These are phyloP conservation scores for Ichneumoninae sp. DNA, from an alignment of 2,888 invertebrate species.

Conservation along the genomic window DNA sequence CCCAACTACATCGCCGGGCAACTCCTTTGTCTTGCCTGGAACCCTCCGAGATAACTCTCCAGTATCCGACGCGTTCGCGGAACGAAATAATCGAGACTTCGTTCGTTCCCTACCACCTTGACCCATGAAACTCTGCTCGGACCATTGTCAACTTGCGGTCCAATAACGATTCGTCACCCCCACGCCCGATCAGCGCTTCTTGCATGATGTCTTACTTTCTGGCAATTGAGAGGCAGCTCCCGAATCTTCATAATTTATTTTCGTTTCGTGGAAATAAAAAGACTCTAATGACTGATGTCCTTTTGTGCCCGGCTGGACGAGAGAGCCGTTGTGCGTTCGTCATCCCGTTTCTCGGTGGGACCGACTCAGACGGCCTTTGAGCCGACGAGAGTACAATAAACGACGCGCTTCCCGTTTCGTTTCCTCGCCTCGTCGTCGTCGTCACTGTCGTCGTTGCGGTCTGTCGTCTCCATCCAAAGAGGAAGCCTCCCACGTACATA, in stretches of 20 bases:
- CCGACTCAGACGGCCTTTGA: constrained; percentile 24
- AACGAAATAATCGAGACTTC: constrained; percentile 56
- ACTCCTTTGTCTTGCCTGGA: constrained; percentile 40
- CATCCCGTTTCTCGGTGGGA: constrained; percentile 46
- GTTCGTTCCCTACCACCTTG: constrained; percentile 16
- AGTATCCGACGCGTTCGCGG: constrained; percentile 33
- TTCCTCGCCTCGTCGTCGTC: constrained; percentile 54
- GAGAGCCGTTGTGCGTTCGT: constrained; percentile 22
- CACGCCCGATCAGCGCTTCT: constrained; percentile 7
- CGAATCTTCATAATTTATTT: constrained; percentile 28
- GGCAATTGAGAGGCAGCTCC: constrained; percentile 25
- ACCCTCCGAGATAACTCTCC: constrained; percentile 27
- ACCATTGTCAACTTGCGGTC: background rate
- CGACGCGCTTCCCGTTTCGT: constrained; percentile 59
- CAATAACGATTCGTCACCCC: constrained; percentile 31
- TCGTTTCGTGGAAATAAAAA: constrained; percentile 16
- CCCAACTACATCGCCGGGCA: constrained; percentile 26
- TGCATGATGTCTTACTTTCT: background rate
- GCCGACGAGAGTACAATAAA: constrained; percentile 55
- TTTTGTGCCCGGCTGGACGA: background rate
- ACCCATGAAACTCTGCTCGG: background rate
- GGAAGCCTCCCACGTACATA: constrained; percentile 59
- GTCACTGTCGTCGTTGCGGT: constrained; percentile 52
- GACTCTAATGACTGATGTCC: constrained; percentile 11
- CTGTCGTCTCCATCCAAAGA: constrained; percentile 61